Evolutionary conservation across 2,888 invertebrate genomes (phyloP).

Genomic region (Lasioglossum morio): DNA sequence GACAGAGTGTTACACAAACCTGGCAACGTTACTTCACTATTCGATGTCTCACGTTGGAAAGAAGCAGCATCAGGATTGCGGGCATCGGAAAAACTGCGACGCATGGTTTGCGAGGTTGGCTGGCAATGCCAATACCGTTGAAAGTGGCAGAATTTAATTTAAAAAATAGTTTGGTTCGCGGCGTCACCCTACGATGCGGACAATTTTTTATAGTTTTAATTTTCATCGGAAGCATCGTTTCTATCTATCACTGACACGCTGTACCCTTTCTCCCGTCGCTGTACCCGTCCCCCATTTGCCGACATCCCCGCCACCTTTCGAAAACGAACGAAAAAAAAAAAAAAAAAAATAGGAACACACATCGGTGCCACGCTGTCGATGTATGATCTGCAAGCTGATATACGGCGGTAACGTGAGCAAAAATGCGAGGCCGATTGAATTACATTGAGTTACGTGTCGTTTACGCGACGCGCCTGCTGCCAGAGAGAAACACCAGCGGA

Average conservation of each 20-base stretch:
- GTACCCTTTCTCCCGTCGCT: not conserved
- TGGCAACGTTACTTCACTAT: not conserved
- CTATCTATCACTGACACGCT: constrained; percentile 66
- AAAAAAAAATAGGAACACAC: constrained; percentile 39
- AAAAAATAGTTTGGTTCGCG: constrained; percentile 68
- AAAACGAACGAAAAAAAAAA: constrained; percentile 32
- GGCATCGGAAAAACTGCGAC: constrained; percentile 7
- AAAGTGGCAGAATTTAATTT: constrained; percentile 66
- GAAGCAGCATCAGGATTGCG: not conserved
- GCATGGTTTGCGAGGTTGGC: constrained; percentile 38
- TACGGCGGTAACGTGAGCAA: constrained; percentile 71
- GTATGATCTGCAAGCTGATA: constrained; percentile 71
- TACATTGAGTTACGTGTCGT: constrained; percentile 80
- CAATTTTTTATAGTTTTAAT: constrained; percentile 74
- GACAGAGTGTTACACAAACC: not conserved
- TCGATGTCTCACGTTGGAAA: not conserved
- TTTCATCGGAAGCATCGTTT: constrained; percentile 64
- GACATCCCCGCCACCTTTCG: not conserved
- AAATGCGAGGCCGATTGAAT: constrained; percentile 79
- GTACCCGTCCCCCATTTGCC: not conserved
- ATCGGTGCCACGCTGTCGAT: constrained; percentile 62
- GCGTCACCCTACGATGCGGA: constrained; percentile 50
- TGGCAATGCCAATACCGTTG: constrained; percentile 41
- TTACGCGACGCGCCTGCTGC: constrained; percentile 70
- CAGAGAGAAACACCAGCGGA: constrained; percentile 64